Evolutionary conservation across 2,113 vertebrate genomes (phyloP), one percentile per base, ranked within the genome.

Genomic region (Catharus minimus): DNA sequence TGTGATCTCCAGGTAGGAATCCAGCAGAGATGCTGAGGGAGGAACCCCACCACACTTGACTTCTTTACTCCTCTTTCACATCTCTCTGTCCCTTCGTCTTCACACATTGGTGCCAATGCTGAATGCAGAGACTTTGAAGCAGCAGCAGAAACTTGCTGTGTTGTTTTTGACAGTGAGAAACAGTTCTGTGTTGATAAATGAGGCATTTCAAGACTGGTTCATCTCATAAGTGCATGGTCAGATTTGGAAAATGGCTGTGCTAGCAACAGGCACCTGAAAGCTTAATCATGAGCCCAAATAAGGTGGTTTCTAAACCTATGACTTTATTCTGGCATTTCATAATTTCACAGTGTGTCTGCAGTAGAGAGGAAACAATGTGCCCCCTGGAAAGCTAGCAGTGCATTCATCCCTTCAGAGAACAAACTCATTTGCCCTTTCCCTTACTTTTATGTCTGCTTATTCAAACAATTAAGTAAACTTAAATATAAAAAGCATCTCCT

Each of bases 31-130:
- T 50, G 82, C 84, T 92, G 64, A 89, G 44, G 79, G 49, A 94
- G 52, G 72, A 57, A 55, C 30, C 49, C 58, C 56, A 66, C 10
- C 38, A 44, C 68, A 39, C 14, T 30, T 76, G 43, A 39, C 61
- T 82, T 96, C 81, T 91, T 88, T 33, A 53, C 50, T 91, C 26
- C 50, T 83, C 83, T 95, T 95, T 86, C 65, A 13, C 46, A 75
- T 77, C 30, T 3, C 27, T 46, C 18, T 47, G 18, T 58, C 11
- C 15, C 22, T 84, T 79, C 43, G n/a, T 47, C n/a, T 68, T 81
- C 49, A 61, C 11, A 36, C 20, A 8, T 20, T 16, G 17, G 23
- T 90, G 39, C 41, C 32, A 24, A 9, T 39, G 49, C 46, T 75
- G 66, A 74, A 72, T 41, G 38, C 13, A 71, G 75, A 89, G 60